Conservation (phyloP, 2,797 vertebrate genomes). For the Calcarius lapponicus region DNA sequence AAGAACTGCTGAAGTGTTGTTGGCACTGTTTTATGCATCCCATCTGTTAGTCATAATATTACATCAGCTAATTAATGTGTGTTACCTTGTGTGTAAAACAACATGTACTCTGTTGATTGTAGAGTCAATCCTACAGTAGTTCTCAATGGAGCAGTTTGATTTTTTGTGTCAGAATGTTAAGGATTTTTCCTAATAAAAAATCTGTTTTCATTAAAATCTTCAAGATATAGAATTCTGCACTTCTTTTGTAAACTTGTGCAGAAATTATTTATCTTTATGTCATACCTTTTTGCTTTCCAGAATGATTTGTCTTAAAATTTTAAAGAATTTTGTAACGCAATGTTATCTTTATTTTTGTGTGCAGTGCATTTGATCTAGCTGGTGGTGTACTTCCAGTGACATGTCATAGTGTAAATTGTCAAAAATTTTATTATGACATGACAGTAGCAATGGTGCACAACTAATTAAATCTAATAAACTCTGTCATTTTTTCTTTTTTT, state of each 20-base stretch:
- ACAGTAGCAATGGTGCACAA: neutral
- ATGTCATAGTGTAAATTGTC: neutral
- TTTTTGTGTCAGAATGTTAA: neutral
- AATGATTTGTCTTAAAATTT: neutral
- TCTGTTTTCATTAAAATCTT: neutral
- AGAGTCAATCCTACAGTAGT: neutral
- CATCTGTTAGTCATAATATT: conserved; percentile 53
- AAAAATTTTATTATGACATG: conserved; percentile 9
- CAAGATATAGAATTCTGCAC: neutral
- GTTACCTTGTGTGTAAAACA: conserved; percentile 52
- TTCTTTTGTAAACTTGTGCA: neutral
- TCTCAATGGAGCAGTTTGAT: neutral
- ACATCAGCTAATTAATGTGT: conserved; percentile 37
- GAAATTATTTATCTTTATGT: neutral
- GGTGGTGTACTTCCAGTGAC: neutral
- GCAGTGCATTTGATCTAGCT: neutral
- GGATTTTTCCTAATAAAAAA: neutral
- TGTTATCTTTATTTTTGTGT: neutral
- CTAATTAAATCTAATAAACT: conserved; percentile 22
- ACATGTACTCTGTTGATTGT: conserved; percentile 15
- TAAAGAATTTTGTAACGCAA: neutral
- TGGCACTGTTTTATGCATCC: conserved; percentile 38
- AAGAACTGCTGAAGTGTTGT: conserved; percentile 56
- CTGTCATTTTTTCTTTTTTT: neutral
- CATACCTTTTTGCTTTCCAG: neutral